Evolutionary conservation across 2,113 vertebrate genomes (phyloP).

Genomic region (Myiagra hebetior): DNA sequence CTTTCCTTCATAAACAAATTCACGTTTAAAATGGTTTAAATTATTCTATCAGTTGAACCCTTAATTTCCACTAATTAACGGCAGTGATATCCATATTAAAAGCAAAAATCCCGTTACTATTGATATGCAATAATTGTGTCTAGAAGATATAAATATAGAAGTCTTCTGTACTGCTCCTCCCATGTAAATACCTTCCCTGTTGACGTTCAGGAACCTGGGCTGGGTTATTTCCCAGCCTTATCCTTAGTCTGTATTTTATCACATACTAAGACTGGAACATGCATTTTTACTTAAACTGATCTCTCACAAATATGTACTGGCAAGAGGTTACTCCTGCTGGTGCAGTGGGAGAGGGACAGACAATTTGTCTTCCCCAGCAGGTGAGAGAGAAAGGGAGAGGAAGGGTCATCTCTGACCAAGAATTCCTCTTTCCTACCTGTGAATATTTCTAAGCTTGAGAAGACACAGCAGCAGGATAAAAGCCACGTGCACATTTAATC

Average conservation of each 20-base stretch:
- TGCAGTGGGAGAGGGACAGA: background rate
- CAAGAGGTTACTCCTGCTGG: background rate
- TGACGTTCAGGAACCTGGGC: rapidly evolving
- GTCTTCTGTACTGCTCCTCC: background rate
- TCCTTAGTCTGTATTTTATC: background rate
- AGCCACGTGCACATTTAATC: background rate
- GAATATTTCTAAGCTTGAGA: background rate
- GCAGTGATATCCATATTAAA: background rate
- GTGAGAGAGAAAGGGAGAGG: background rate
- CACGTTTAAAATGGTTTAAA: background rate
- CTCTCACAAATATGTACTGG: background rate
- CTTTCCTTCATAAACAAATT: background rate
- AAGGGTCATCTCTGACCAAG: background rate
- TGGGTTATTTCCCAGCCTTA: background rate
- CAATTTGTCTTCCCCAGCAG: rapidly evolving
- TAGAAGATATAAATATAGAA: background rate
- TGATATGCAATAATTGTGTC: background rate
- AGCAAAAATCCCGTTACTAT: background rate
- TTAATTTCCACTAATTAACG: background rate
- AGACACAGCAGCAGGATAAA: background rate
- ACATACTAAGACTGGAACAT: background rate
- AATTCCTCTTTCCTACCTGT: background rate
- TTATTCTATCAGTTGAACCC: background rate
- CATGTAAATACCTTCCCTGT: background rate
- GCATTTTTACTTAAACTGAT: background rate